A percentile compares a stretch with the other conserved stretches of the same genome.
phyloP scores from a whole-genome alignment of 37 sponge, comb jelly and placozoan species.

The Corticium candelabrum region DNA sequence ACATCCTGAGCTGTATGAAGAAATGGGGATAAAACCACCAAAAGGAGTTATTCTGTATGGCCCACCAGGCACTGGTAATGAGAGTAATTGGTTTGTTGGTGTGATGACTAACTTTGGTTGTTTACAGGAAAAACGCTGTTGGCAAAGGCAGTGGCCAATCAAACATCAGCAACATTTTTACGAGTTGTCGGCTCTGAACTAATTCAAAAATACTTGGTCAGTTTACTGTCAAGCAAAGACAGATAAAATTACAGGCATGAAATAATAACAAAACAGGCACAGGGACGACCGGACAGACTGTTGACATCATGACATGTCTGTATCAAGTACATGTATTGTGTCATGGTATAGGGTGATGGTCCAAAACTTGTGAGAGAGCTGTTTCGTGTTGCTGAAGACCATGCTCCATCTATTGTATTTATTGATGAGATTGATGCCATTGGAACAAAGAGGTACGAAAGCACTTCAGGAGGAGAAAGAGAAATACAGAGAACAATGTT shows the following conservation, averaged over 20 bases:
- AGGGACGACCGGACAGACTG: no score
- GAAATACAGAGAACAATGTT: conserved; percentile 97
- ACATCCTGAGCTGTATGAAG: conserved; percentile 98
- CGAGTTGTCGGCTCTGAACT: conserved; percentile 97
- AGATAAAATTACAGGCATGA: no score
- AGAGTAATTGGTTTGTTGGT: neutral
- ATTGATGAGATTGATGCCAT: conserved; percentile 99
- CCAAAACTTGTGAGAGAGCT: conserved; percentile 95
- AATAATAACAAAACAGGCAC: no score
- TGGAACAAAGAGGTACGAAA: conserved; percentile 94
- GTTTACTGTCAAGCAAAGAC: neutral
- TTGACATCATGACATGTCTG: no score
- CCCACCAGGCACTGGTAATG: conserved; percentile 90
- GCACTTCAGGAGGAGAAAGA: conserved; percentile 91
- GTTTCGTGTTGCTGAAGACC: conserved; percentile 98
- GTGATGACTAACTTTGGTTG: neutral
- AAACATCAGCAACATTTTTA: conserved; percentile 97
- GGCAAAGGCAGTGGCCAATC: conserved; percentile 98
- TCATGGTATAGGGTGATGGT: conserved; percentile 99
- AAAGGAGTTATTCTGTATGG: conserved; percentile 99
- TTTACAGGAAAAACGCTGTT: conserved; percentile 90
- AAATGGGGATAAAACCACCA: conserved; percentile 98
- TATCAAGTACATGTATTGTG: no score
- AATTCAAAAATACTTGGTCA: conserved; percentile 90
- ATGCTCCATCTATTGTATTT: conserved; percentile 97